Evolutionary conservation across 2,797 vertebrate genomes (phyloP).

Genomic region (Diplodus sargus): DNA sequence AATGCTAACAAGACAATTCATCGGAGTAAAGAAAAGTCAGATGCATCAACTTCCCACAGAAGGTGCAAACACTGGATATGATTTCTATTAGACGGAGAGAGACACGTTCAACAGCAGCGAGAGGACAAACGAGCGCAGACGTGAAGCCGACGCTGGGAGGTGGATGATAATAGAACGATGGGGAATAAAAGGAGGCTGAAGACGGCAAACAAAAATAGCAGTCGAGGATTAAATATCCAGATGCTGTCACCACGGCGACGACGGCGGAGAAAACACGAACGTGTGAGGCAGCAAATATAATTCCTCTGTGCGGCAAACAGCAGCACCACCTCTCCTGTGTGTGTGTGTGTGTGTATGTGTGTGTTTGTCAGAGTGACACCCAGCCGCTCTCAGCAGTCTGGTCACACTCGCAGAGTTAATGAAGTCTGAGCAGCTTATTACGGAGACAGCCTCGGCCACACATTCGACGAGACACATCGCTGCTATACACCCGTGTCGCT

Average conservation of each 20-base stretch:
- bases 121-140: constrained; percentile 16
- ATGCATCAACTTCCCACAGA: neutral
- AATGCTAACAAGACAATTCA: neutral
- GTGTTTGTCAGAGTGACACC: constrained; percentile 39
- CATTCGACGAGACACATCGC: constrained; percentile 34
- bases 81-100: constrained; percentile 6
- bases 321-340: constrained; percentile 16
- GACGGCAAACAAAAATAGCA: constrained; percentile 18
- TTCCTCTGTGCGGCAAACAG: constrained; percentile 28
- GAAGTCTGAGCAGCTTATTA: constrained; percentile 70
- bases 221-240: constrained; percentile 27
- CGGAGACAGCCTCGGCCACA: constrained; percentile 45
- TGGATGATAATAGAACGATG: neutral
- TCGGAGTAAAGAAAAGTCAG: neutral
- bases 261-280: neutral
- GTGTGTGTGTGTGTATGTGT: constrained; percentile 16
- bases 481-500: constrained; percentile 3
- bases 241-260: neutral
- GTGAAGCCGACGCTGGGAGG: constrained; percentile 3
- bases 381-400: constrained; percentile 63
- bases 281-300: neutral
- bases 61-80: neutral
- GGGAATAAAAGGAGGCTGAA: neutral
- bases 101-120: neutral
- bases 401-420: constrained; percentile 67